Evolutionary conservation across 1,140 invertebrate species (phyloP).

Genomic region (Oppia nitens): DNA sequence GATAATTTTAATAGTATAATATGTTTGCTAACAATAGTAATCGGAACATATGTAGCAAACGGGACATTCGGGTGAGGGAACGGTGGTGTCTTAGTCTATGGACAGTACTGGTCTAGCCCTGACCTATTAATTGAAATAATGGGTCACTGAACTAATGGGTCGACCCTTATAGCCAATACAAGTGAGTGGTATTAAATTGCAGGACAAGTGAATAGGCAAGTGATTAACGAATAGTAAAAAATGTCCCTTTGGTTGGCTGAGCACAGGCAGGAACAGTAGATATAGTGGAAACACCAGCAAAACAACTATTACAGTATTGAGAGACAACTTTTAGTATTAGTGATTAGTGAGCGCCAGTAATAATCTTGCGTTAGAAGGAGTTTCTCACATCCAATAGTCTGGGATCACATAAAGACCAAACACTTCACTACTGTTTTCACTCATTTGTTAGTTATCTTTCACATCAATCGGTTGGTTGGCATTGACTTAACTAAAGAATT

Average conservation of each 20-base stretch:
- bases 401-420: neutral
- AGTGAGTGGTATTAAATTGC: neutral
- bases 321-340: too few species aligned
- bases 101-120: neutral
- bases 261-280: neutral
- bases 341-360: neutral
- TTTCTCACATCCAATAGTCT: neutral
- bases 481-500: too few species aligned
- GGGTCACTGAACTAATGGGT: neutral
- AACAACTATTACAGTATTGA: neutral
- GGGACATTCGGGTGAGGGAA: too few species aligned
- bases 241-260: neutral
- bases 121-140: neutral
- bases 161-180: neutral
- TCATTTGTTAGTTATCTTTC: neutral
- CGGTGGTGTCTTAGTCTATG: too few species aligned
- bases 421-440: neutral
- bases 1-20: too few species aligned
- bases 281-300: too few species aligned
- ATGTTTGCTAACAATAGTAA: too few species aligned
- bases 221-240: neutral
- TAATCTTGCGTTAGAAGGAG: neutral
- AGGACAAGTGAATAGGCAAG: too few species aligned
- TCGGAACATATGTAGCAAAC: too few species aligned
- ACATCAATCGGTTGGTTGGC: neutral